These are phyloP conservation scores for Ostrea edulis DNA, from an alignment of 1,140 invertebrate genomes.

Conservation along the genomic window DNA sequence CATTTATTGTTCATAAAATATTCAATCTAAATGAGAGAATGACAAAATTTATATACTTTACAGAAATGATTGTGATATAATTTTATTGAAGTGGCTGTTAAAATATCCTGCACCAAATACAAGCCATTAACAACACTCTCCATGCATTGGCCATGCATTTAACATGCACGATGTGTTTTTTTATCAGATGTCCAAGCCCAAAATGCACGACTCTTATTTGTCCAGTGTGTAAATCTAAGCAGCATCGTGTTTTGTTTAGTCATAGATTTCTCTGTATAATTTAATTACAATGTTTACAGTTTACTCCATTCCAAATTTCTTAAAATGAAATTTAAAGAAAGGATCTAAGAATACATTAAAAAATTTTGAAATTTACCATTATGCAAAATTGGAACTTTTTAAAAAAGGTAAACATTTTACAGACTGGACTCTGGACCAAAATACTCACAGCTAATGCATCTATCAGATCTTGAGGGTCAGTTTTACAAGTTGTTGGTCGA, in stretches of 20 bases:
- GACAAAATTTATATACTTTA: too few species aligned
- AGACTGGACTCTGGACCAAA: not conserved
- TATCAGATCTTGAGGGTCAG: slow-evolving; percentile 9
- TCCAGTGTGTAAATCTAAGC: not conserved
- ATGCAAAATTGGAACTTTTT: not conserved
- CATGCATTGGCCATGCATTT: not conserved
- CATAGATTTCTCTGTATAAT: not conserved
- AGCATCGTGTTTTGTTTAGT: not conserved
- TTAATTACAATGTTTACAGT: not conserved
- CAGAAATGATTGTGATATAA: too few species aligned
- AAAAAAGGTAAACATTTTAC: too few species aligned
- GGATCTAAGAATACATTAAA: not conserved
- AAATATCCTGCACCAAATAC: too few species aligned
- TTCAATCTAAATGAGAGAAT: too few species aligned
- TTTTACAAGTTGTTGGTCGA: not conserved
- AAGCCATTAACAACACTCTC: too few species aligned
- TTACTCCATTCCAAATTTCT: not conserved
- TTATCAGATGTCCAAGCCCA: not conserved
- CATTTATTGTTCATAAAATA: too few species aligned
- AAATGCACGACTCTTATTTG: not conserved
- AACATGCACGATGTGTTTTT: not conserved
- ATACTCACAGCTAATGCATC: slow-evolving; percentile 28
- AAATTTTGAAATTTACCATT: not conserved
- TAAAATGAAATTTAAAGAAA: not conserved
- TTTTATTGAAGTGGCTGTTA: too few species aligned